Percentiles rank a stretch among this genome's conserved stretches.
Conservation (phyloP, 2,797 vertebrate species). For the Ctenochaetus hawaiiensis region DNA sequence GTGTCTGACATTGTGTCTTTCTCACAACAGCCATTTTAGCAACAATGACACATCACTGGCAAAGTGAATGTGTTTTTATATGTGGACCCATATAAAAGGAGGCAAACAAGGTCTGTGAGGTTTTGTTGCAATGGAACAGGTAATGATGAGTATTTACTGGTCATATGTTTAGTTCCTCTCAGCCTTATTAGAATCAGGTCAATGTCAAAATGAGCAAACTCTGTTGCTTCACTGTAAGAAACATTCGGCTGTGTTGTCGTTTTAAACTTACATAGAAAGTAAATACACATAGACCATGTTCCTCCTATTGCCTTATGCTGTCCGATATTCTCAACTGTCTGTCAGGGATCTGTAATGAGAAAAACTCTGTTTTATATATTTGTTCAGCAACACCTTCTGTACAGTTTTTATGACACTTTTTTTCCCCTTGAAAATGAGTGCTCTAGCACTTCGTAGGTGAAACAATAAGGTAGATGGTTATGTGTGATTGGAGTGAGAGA, state of each 20-base stretch:
- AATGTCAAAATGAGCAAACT: not conserved
- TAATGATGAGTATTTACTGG: not conserved
- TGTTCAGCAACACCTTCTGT: constrained; percentile 17
- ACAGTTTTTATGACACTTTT: constrained; percentile 25
- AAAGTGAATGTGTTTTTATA: not conserved
- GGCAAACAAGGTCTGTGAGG: not conserved
- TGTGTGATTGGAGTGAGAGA: constrained; percentile 39
- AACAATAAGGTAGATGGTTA: constrained; percentile 23
- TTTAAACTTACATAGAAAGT: not conserved
- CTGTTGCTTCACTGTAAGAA: not conserved
- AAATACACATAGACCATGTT: not conserved
- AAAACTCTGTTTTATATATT: constrained; percentile 12
- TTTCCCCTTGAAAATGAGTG: constrained; percentile 19
- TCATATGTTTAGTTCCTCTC: not conserved
- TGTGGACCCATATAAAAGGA: not conserved
- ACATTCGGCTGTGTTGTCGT: not conserved
- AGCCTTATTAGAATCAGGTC: not conserved
- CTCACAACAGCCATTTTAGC: not conserved
- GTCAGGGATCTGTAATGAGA: constrained; percentile 1
- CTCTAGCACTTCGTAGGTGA: constrained; percentile 30
- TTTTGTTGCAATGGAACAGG: not conserved
- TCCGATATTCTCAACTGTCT: not conserved
- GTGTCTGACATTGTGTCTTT: not conserved
- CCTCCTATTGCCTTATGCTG: not conserved
- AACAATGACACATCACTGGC: constrained; percentile 8